phyloP scores from a whole-genome alignment of 2,888 invertebrate species.

The Unio delphinus region DNA sequence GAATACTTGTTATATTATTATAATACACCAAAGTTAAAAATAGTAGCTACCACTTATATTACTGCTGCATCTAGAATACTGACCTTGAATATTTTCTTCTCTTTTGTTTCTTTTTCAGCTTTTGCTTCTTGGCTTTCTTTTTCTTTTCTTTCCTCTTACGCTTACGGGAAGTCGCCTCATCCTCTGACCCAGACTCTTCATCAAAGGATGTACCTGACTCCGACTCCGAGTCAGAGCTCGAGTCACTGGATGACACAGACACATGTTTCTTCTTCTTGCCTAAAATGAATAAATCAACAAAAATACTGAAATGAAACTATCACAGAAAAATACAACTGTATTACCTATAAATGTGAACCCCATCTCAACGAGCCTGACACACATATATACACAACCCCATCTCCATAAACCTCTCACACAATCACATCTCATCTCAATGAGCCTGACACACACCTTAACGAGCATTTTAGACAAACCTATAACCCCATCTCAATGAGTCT shows the following conservation, averaged over 20 bases:
- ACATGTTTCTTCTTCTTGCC: slow-evolving; percentile 52
- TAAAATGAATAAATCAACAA: neutral
- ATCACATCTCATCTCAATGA: too few relatives aligned
- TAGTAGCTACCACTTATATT: too few relatives aligned
- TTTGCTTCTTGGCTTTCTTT: slow-evolving; percentile 50
- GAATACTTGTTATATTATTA: too few relatives aligned
- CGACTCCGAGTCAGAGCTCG: slow-evolving; percentile 47
- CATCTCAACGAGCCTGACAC: too few relatives aligned
- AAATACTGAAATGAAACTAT: neutral
- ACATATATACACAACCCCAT: too few relatives aligned
- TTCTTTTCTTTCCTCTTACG: slow-evolving; percentile 63
- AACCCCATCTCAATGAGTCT: too few relatives aligned
- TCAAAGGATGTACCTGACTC: slow-evolving; percentile 14
- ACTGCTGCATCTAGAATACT: neutral
- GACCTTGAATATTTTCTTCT: slow-evolving; percentile 38
- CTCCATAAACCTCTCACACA: too few relatives aligned
- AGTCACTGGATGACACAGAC: slow-evolving; percentile 28
- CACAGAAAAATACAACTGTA: neutral
- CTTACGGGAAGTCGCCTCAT: slow-evolving; percentile 31
- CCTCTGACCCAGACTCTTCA: slow-evolving; percentile 14
- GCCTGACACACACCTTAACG: too few relatives aligned
- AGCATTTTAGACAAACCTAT: too few relatives aligned
- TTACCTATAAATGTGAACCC: neutral
- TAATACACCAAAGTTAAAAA: too few relatives aligned
- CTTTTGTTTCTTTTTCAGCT: slow-evolving; percentile 50